A percentile compares a stretch with the other conserved stretches of the same genome.
Evolutionary conservation across 2,888 invertebrate species (phyloP).

Genomic region (Cryptus armator): DNA sequence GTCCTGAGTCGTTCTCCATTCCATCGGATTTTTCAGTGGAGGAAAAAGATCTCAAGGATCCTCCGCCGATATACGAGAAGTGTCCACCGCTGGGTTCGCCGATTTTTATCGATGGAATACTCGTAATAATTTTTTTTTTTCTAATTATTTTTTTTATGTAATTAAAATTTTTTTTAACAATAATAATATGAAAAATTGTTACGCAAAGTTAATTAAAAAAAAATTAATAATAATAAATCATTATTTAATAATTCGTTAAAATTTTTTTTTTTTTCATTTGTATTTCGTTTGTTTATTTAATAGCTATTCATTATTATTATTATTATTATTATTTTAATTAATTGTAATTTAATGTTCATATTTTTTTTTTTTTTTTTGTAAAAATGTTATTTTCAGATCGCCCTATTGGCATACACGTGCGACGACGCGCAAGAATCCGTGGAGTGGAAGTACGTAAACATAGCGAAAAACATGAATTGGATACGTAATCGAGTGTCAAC

Average conservation of each 20-base stretch:
- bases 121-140: constrained; percentile 66
- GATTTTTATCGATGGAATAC: constrained; percentile 66
- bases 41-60: constrained; percentile 64
- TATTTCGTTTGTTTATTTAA: too few relatives aligned
- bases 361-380: too few relatives aligned
- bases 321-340: too few relatives aligned
- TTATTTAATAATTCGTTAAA: too few relatives aligned
- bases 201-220: too few relatives aligned
- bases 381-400: constrained; percentile 67
- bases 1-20: constrained; percentile 18
- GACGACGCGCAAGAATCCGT: constrained; percentile 75
- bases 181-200: too few relatives aligned
- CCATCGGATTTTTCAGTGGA: constrained; percentile 57
- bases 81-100: constrained; percentile 77
- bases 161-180: too few relatives aligned
- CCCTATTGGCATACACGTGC: constrained; percentile 75
- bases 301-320: too few relatives aligned
- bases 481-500: constrained; percentile 63
- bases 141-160: too few relatives aligned
- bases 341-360: too few relatives aligned
- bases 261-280: too few relatives aligned
- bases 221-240: too few relatives aligned
- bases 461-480: constrained; percentile 74
- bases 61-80: constrained; percentile 57
- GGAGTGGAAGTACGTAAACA: constrained; percentile 75